These are phyloP conservation scores for Linnaemya tessellans DNA, from an alignment of 2,888 invertebrate species.

Conservation along the genomic window DNA sequence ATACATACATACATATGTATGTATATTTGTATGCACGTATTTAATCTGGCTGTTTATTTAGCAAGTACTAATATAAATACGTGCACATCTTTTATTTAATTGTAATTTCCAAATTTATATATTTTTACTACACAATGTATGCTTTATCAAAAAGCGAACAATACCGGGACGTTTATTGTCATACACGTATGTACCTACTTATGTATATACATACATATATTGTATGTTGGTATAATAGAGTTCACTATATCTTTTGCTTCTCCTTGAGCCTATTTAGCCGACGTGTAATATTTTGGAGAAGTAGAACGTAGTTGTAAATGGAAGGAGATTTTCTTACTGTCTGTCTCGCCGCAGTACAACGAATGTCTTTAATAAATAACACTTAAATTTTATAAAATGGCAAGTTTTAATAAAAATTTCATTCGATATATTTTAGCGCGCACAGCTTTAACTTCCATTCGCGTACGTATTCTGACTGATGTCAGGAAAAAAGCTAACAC, in stretches of 20 bases:
- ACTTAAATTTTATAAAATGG: slow-evolving; percentile 6
- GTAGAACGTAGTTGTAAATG: slow-evolving; percentile 2
- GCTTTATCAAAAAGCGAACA: slow-evolving; percentile 4
- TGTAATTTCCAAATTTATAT: slow-evolving; percentile 4
- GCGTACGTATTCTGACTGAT: slow-evolving; percentile 58
- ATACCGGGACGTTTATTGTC: slow-evolving; percentile 24
- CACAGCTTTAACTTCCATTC: slow-evolving; percentile 69
- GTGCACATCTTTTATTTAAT: not conserved
- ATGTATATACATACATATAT: too few relatives aligned
- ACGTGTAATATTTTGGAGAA: not conserved
- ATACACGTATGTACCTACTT: not conserved
- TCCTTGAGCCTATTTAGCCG: slow-evolving; percentile 9
- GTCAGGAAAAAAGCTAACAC: slow-evolving; percentile 45
- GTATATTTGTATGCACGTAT: not conserved
- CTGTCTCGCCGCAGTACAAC: slow-evolving; percentile 60
- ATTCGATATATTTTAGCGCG: slow-evolving; percentile 68
- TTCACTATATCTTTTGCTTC: slow-evolving; percentile 34
- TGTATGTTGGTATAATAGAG: not conserved
- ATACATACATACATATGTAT: not conserved
- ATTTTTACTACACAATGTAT: not conserved
- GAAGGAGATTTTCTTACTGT: slow-evolving; percentile 44
- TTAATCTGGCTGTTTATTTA: not conserved
- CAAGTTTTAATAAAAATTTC: slow-evolving; percentile 27
- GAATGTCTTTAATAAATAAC: slow-evolving; percentile 33
- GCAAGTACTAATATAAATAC: not conserved